Evolutionary conservation across 1,140 invertebrate species (phyloP), one percentile per base, ranked within the genome.

Genomic region (Drosophila cardini): DNA sequence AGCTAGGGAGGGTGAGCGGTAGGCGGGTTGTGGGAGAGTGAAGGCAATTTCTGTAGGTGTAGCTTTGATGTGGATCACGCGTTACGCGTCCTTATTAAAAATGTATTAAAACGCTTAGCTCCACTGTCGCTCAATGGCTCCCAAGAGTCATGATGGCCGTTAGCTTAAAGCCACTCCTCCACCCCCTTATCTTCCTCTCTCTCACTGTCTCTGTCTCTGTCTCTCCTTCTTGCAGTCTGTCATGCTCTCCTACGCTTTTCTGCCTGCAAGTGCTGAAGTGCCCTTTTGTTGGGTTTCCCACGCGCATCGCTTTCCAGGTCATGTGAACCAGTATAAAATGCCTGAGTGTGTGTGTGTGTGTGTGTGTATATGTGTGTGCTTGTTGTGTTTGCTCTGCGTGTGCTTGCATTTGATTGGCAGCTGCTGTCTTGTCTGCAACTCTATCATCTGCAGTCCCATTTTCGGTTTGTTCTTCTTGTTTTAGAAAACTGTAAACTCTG

Each of bases 51-150:
- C 1, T 32, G 30, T 7, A 11, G 9, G 26, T 53, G 42, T 11
- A 13, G 13, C 34, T 53, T 38, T 62, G 48, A 42, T 32, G 64
- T 73, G 71, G 18, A 38, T 38, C 67, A 53, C 15, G 34, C 63
- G 32, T 69, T 50, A 46, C 15, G 64, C 56, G 13, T n/a, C 30
- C 72, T 75, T 56, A 48, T 74, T 71, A 64, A 75, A 75, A 75
- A 64, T 75, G 72, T 62, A 75, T 75, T 62, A 38, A 75, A 75
- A 63, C 72, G 72, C 72, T 75, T 75, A 75, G 67, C 43, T 70
- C n/a, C 48, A 55, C 40, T 46, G 63, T 60, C 32, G 46, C 64
- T 16, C 32, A 56, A 48, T 38, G 67, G 34, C 10, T 70, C 57
- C 72, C 57, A 8, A 11, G 50, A 50, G 72, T 4, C 48, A 13